Conservation (phyloP, 2,113 vertebrate genomes). For the Peromyscus californicus region DNA sequence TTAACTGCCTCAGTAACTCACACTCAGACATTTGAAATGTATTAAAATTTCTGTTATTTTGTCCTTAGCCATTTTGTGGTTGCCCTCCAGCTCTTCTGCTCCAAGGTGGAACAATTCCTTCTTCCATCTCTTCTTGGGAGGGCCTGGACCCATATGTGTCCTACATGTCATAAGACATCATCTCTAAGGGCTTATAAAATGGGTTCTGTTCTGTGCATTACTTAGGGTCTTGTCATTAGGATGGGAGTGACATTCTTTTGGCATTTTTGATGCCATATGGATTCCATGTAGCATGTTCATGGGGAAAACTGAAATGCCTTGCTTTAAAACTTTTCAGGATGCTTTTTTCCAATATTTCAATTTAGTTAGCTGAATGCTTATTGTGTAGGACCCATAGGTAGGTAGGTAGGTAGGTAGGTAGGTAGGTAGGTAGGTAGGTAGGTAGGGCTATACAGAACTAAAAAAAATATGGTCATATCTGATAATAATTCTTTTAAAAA, state of each 20-base stretch:
- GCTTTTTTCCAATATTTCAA: neutral
- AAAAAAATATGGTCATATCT: neutral
- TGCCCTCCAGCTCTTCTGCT: neutral
- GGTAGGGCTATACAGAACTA: neutral
- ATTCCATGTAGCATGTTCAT: neutral
- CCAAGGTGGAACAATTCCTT: neutral
- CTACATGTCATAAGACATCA: neutral
- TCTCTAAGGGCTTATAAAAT: neutral
- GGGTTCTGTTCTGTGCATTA: neutral
- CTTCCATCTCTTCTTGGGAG: neutral
- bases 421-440: too few relatives aligned
- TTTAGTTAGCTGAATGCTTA: neutral
- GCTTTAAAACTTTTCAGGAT: neutral
- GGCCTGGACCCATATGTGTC: neutral
- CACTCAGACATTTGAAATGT: neutral
- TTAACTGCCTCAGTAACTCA: neutral
- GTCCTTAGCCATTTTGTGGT: neutral
- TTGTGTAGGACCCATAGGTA: too few relatives aligned
- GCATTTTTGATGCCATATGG: neutral
- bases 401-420: too few relatives aligned
- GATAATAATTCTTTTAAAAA: neutral
- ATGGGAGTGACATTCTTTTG: neutral
- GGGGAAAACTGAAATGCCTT: neutral
- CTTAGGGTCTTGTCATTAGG: neutral
- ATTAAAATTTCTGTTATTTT: neutral